phyloP scores from a whole-genome alignment of 1,140 invertebrate genomes.

The Calephelis nemesis region DNA sequence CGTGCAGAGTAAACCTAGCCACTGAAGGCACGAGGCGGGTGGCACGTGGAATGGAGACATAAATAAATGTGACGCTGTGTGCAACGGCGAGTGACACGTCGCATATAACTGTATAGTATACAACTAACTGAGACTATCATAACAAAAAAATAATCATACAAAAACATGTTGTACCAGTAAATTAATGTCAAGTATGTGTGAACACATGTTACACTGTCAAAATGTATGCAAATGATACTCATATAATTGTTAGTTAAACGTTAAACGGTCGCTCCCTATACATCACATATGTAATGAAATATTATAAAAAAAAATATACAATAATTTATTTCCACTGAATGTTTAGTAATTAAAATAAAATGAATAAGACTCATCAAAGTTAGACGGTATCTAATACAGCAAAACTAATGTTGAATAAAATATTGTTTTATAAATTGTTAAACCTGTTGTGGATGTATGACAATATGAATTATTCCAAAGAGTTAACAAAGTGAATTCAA shows the following conservation, averaged over 20 bases:
- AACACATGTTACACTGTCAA: neutral
- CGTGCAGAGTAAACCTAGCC: neutral
- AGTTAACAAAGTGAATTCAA: no score
- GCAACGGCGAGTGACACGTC: conserved; percentile 32
- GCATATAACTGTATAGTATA: conserved; percentile 19
- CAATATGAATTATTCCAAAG: no score
- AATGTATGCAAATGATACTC: neutral
- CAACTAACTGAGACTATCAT: conserved; percentile 15
- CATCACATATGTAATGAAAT: neutral
- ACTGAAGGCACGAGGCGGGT: conserved; percentile 33
- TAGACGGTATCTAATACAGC: no score
- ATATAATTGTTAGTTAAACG: neutral
- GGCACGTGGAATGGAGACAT: conserved; percentile 42
- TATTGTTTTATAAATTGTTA: no score
- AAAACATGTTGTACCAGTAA: neutral
- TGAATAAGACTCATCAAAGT: no score
- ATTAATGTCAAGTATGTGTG: neutral
- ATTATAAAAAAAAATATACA: neutral
- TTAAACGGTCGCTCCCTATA: conserved; percentile 1
- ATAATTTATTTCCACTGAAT: neutral
- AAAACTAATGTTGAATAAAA: no score
- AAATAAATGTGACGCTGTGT: conserved; percentile 30
- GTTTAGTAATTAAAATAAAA: no score
- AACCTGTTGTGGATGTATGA: no score
- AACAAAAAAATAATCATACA: conserved; percentile 5